Base-by-base conservation (phyloP, 2,797 vertebrate genomes). In the Valencia hispanica region DNA sequence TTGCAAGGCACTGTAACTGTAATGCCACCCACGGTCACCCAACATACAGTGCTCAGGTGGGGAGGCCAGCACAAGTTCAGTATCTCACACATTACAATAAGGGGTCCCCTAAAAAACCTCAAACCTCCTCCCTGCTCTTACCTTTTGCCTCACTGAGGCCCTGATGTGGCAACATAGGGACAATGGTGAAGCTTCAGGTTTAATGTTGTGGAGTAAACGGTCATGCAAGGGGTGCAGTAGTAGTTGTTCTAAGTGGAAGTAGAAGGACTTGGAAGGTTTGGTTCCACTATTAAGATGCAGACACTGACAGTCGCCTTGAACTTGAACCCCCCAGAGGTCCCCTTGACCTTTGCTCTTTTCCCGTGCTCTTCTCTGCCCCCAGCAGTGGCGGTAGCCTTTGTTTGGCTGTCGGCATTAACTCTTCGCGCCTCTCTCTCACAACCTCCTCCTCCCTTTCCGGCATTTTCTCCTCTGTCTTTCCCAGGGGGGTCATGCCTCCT, bases 321-420 rank as follows among this genome's bases (percentile, higher is more conserved):
- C 95, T 95, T 95, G 94, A 95, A 93, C 91, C 90, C 91, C 90
- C 89, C 78, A 9, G 76, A 92, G 92, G 84, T 94, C 91, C 91
- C 92, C 91, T 94, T 95, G 94, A 96, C 94, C 95, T 91, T 68
- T 48, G 89, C 87, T 92, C 92, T 85, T 90, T 94, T 92, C 94
- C 93, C 93, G 89, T 92, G 89, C 92, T 92, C 93, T 84, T 88
- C 84, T 47, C 79, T 90, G 90, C 85, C 88, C 94, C 88, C 81
- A 59, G 84, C 77, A 73, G 85, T 82, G 82, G 79, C 55, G 88
- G 86, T 78, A 74, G 88, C 89, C 85, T 94, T 96, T 96, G 95
- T 96, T 91, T 83, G 86, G 92, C 94, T 94, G 94, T 95, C 94
- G 83, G 91, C 92, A 93, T 94, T 94, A 94, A 94, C 93, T 94